Base-by-base conservation (phyloP, 37 sponge, comb jelly and placozoan species). In the Beroe forskalii region DNA sequence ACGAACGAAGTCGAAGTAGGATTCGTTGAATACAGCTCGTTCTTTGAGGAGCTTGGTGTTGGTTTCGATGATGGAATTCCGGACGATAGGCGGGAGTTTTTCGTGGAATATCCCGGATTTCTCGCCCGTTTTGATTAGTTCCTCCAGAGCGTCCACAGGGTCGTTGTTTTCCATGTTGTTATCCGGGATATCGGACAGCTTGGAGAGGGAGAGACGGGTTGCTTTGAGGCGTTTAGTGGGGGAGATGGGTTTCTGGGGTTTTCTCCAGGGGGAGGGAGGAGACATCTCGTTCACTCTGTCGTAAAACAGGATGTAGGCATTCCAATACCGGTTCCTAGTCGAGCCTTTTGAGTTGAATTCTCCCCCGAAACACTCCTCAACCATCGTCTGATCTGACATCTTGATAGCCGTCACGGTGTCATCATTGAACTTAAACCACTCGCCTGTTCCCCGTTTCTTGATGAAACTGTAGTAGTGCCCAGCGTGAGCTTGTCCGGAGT, bases 401-500 rank as follows among this genome's bases (percentile, higher is more conserved):
- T 48, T 69, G 62, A 94, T 93, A 89, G 94, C 92, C 17, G 95
- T 96, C 24, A 97, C 97, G 43, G 93, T 0, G 35, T 90, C 94
- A 80, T 97, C 97, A 76, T 95, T 97, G 61, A 97, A 95, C 89
- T 95, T 92, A 62, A 91, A 93, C 97, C 97, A 97, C 32, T 72
- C 90, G 9, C 90, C 92, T 25, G 32, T 66, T 0, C 90, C 67
- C 90, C 93, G 93, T 24, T 94, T 91, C 91, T 93, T 95, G 89
- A 95, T 94, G 91, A 94, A 97, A 17, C 95, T 93, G 90, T 97
- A 97, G 92, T 97, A 97, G 90, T 97, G 97, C 0, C 97, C 97
- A 1, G 97, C 96, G 25, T 97, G 92, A 1, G 97, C 97, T 44
- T 97, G 97, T 28, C 97, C 97, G 0, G 92, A 92, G 91, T 97